Percentiles rank a stretch among this genome's conserved stretches.
phyloP scores from a whole-genome alignment of 2,888 invertebrate genomes.

The Apamea monoglypha region DNA sequence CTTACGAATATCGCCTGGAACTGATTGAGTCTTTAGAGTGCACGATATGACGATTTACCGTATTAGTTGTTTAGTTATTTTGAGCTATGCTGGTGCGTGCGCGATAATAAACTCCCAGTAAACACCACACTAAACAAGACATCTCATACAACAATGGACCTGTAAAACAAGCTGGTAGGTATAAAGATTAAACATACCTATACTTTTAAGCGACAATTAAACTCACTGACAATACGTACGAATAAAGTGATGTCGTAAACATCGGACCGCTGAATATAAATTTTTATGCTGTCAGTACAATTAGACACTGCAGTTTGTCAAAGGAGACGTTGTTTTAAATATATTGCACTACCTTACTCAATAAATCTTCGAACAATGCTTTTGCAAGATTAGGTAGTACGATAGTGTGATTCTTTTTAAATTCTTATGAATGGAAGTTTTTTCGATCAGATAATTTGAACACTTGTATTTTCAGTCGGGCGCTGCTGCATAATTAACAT shows the following conservation, averaged over 20 bases:
- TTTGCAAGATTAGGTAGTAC: slow-evolving; percentile 33
- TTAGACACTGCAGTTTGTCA: slow-evolving; percentile 61
- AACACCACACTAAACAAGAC: slow-evolving; percentile 9
- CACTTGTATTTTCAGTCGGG: slow-evolving; percentile 28
- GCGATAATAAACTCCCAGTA: neutral
- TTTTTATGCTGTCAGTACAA: slow-evolving; percentile 60
- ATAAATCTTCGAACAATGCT: slow-evolving; percentile 61
- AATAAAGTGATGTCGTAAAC: slow-evolving; percentile 60
- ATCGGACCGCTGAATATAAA: slow-evolving; percentile 54
- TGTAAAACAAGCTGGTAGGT: neutral
- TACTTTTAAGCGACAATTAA: slow-evolving; percentile 46
- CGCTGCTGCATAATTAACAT: slow-evolving; percentile 20
- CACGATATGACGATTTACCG: neutral
- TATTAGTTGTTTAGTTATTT: neutral
- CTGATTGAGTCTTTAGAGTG: neutral
- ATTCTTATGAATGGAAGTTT: slow-evolving; percentile 9
- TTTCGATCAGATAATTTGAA: slow-evolving; percentile 11
- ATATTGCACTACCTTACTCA: slow-evolving; percentile 47
- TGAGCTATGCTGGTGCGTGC: neutral
- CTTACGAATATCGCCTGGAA: neutral
- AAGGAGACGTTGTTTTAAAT: slow-evolving; percentile 52
- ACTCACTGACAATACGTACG: slow-evolving; percentile 51
- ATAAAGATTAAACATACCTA: slow-evolving; percentile 11
- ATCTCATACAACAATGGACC: neutral
- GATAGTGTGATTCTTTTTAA: slow-evolving; percentile 40